Evolutionary conservation across 2,888 invertebrate species (phyloP).

Genomic region (Hesperia comma): DNA sequence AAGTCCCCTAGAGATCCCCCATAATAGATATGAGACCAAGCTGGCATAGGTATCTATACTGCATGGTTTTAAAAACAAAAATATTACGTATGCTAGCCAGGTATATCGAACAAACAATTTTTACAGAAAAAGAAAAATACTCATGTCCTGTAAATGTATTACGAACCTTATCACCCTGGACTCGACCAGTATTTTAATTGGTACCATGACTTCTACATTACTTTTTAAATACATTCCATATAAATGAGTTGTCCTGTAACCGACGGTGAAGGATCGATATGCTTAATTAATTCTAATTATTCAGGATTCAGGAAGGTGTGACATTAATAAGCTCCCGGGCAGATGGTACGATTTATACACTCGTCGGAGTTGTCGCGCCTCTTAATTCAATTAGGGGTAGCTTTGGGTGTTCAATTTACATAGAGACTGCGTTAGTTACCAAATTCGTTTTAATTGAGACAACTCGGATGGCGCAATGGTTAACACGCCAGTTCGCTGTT

Average conservation of each 20-base stretch:
- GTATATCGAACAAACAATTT: too few species aligned
- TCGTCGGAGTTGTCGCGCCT: constrained; percentile 1
- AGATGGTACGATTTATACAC: constrained; percentile 5
- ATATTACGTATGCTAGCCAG: too few species aligned
- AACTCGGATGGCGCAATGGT: too few species aligned
- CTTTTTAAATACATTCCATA: neutral
- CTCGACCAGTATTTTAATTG: neutral
- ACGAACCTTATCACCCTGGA: neutral
- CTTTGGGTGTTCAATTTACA: neutral
- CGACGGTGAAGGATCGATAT: constrained; percentile 2
- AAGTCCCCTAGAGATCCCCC: too few species aligned
- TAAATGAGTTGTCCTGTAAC: neutral
- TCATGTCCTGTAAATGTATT: neutral
- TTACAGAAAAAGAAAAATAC: too few species aligned
- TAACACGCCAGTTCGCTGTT: too few species aligned
- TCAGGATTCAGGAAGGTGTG: constrained; percentile 19
- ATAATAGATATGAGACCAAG: too few species aligned
- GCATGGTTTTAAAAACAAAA: too few species aligned
- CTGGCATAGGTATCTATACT: too few species aligned
- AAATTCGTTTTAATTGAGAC: neutral
- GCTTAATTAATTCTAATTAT: constrained; percentile 12
- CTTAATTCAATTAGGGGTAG: constrained; percentile 20
- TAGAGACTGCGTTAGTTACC: neutral
- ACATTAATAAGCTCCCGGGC: neutral
- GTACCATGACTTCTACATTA: neutral